Evolutionary conservation across 1,140 invertebrate species (phyloP).

Genomic region (Microplitis mediator): DNA sequence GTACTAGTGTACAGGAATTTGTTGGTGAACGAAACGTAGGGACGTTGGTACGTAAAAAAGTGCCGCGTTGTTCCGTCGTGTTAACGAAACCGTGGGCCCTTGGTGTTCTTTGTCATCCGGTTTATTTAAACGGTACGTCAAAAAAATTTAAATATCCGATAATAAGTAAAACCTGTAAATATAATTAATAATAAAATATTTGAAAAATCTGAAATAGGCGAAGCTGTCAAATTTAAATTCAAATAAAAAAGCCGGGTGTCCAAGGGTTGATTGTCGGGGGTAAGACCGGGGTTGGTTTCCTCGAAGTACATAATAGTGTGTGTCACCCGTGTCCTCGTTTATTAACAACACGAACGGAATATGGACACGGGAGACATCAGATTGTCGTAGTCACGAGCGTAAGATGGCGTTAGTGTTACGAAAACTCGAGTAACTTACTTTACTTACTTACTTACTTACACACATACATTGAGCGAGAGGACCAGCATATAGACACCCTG

Average conservation of each 20-base stretch:
- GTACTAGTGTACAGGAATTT: conserved; percentile 31
- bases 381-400: conserved; percentile 26
- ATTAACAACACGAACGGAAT: conserved; percentile 39
- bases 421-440: conserved; percentile 25
- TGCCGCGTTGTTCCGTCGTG: conserved; percentile 33
- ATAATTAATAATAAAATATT: too few relatives aligned
- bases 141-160: not conserved
- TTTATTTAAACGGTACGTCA: not conserved
- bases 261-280: not conserved
- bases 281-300: conserved; percentile 33
- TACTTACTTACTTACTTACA: too few relatives aligned
- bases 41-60: conserved; percentile 29
- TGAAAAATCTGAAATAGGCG: too few relatives aligned
- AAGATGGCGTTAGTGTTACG: conserved; percentile 49
- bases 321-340: conserved; percentile 27
- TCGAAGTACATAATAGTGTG: conserved; percentile 28
- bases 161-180: too few relatives aligned
- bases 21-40: conserved; percentile 38
- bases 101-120: not conserved
- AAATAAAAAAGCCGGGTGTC: too few relatives aligned
- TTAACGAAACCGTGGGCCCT: conserved; percentile 2
- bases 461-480: conserved; percentile 7
- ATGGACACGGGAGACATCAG: conserved; percentile 43
- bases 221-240: too few relatives aligned
- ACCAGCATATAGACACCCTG: conserved; percentile 55